These are phyloP conservation scores for Doryteuthis pealeii DNA, from an alignment of 1,140 invertebrate species.

Conservation along the genomic window DNA sequence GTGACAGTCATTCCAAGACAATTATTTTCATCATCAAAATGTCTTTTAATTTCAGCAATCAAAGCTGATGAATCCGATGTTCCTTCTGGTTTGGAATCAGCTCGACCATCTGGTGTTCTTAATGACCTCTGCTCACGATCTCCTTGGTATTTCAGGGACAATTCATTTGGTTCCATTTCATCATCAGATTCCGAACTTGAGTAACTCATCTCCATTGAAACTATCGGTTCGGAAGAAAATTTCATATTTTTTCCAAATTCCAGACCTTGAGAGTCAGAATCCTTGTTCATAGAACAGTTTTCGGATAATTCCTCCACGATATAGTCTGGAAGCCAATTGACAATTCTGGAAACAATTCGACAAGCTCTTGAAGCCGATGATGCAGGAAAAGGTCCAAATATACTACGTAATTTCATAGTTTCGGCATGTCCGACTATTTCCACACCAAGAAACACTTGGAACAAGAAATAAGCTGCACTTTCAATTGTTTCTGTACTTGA, in stretches of 20 bases:
- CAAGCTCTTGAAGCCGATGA: slow-evolving; percentile 50
- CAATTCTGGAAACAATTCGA: slow-evolving; percentile 44
- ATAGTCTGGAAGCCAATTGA: slow-evolving; percentile 49
- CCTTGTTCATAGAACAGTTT: slow-evolving; percentile 28
- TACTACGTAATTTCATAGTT: slow-evolving; percentile 42
- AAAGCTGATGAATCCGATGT: slow-evolving; percentile 33
- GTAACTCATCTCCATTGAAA: slow-evolving; percentile 21
- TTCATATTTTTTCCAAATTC: slow-evolving; percentile 56
- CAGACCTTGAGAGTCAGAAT: slow-evolving; percentile 35
- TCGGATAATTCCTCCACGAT: neutral
- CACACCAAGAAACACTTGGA: slow-evolving; percentile 68
- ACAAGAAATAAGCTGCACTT: slow-evolving; percentile 67
- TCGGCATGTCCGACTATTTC: slow-evolving; percentile 63
- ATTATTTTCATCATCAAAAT: slow-evolving; percentile 35
- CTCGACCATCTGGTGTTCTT: slow-evolving; percentile 12
- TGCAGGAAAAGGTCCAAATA: slow-evolving; percentile 57
- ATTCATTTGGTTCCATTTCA: slow-evolving; percentile 44
- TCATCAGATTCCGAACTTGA: slow-evolving; percentile 47
- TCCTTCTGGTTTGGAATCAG: slow-evolving; percentile 3
- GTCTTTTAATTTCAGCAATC: slow-evolving; percentile 37
- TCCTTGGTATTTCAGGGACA: slow-evolving; percentile 61
- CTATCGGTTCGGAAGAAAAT: slow-evolving; percentile 29
- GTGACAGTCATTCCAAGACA: slow-evolving; percentile 37
- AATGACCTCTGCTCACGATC: neutral
- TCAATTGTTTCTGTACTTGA: slow-evolving; percentile 65